A percentile compares a stretch with the other conserved stretches of the same genome.
These are phyloP conservation scores for Shargacucullia verbasci DNA, from an alignment of 2,888 invertebrate genomes.

Conservation along the genomic window DNA sequence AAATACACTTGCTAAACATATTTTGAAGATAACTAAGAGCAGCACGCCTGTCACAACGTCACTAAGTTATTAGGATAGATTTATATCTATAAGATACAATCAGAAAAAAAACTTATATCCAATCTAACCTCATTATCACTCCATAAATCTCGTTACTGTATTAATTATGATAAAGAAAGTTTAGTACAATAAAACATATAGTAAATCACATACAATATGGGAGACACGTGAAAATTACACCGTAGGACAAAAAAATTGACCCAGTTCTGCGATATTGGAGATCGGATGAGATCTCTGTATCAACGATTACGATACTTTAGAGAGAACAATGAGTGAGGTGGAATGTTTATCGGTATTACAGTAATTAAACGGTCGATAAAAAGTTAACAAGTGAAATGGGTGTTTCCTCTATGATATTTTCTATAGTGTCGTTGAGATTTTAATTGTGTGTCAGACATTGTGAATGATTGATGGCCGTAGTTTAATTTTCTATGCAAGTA, in stretches of 20 bases:
- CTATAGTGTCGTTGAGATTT: constrained; percentile 27
- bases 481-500: constrained; percentile 1
- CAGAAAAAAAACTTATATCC: too few relatives aligned
- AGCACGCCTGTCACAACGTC: too few relatives aligned
- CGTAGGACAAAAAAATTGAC: constrained; percentile 46
- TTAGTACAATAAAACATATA: constrained; percentile 20
- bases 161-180: constrained; percentile 34
- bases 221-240: constrained; percentile 42
- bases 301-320: constrained; percentile 35
- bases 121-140: too few relatives aligned
- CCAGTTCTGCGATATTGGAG: constrained; percentile 48
- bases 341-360: constrained; percentile 31
- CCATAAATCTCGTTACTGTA: too few relatives aligned
- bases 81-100: too few relatives aligned
- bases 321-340: constrained; percentile 50
- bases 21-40: too few relatives aligned
- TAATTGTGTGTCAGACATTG: constrained; percentile 15
- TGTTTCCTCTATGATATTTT: constrained; percentile 40
- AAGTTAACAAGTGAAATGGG: constrained; percentile 47
- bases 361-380: constrained; percentile 34
- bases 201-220: constrained; percentile 14
- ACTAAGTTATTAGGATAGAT: too few relatives aligned
- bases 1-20: too few relatives aligned
- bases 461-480: neutral
- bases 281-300: constrained; percentile 52